Percentiles rank a stretch among this genome's conserved stretches.
phyloP scores from a whole-genome alignment of 2,113 vertebrate genomes.

The Phainopepla nitens region DNA sequence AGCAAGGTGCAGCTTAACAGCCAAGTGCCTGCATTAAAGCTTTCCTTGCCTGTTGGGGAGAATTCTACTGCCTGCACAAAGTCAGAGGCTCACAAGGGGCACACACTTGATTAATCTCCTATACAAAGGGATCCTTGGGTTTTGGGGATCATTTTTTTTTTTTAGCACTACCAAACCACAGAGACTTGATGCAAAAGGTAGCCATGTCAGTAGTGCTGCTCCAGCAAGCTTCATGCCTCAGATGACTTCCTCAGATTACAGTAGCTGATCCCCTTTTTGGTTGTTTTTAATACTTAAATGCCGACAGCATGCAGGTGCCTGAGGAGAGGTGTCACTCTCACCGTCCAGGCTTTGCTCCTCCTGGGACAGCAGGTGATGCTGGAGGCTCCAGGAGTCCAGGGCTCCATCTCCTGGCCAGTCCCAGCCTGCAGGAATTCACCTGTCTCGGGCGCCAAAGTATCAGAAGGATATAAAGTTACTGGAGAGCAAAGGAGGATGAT shows the following conservation, averaged over 20 bases:
- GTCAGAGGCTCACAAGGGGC: background rate
- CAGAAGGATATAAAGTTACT: background rate
- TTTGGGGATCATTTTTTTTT: accelerated
- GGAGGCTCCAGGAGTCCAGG: background rate
- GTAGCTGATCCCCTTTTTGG: background rate
- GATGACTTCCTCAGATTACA: background rate
- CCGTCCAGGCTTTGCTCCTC: background rate
- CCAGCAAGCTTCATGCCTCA: background rate
- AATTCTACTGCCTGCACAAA: background rate
- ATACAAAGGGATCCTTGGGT: background rate
- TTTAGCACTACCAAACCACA: background rate
- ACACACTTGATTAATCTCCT: background rate
- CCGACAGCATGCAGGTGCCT: background rate
- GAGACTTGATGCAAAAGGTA: background rate
- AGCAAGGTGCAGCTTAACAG: background rate
- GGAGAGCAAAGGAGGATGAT: background rate
- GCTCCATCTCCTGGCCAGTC: background rate
- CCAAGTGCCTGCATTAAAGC: background rate
- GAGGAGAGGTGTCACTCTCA: background rate
- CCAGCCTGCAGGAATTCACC: background rate
- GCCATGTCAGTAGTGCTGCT: accelerated
- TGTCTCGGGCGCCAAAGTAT: background rate
- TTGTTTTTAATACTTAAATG: background rate
- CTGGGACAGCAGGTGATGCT: background rate
- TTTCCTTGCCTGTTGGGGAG: background rate